Percentiles rank a stretch among this genome's conserved stretches.
Evolutionary conservation across 1,140 invertebrate species (phyloP).

Genomic region (Lepidotrigona ventralis): DNA sequence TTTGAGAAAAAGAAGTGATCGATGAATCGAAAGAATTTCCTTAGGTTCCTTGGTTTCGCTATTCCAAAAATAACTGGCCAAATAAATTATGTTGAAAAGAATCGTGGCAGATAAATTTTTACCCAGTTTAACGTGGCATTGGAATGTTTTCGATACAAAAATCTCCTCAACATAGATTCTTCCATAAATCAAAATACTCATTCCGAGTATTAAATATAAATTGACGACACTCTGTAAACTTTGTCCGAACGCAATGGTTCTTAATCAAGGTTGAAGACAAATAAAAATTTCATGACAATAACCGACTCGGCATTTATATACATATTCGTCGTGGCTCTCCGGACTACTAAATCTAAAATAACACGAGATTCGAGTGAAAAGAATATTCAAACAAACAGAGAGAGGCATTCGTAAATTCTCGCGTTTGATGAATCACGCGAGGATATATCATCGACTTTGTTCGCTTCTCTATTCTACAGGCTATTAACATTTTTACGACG

Average conservation of each 20-base stretch:
- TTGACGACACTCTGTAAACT: neutral
- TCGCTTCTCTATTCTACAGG: neutral
- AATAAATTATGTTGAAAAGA: conserved; percentile 39
- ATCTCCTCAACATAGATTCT: neutral
- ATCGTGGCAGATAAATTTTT: neutral
- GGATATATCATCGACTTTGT: neutral
- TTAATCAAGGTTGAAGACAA: too few species aligned
- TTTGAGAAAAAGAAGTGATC: conserved; percentile 25
- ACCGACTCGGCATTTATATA: too few species aligned
- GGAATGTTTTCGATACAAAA: neutral
- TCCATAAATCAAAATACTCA: too few species aligned
- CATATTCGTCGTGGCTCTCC: neutral
- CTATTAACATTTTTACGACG: too few species aligned
- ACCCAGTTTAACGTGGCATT: neutral
- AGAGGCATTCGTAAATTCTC: neutral
- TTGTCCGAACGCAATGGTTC: neutral
- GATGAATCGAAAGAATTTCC: conserved; percentile 55
- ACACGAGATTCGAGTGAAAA: neutral
- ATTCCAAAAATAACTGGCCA: conserved; percentile 42
- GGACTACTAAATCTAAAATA: neutral
- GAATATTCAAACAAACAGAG: neutral
- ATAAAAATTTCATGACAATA: too few species aligned
- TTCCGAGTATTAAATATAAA: neutral
- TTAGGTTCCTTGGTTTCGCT: conserved; percentile 32
- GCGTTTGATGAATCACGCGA: neutral